These are phyloP conservation scores for Cryptophagus acutangulus DNA, from an alignment of 2,888 invertebrate species.

Conservation along the genomic window DNA sequence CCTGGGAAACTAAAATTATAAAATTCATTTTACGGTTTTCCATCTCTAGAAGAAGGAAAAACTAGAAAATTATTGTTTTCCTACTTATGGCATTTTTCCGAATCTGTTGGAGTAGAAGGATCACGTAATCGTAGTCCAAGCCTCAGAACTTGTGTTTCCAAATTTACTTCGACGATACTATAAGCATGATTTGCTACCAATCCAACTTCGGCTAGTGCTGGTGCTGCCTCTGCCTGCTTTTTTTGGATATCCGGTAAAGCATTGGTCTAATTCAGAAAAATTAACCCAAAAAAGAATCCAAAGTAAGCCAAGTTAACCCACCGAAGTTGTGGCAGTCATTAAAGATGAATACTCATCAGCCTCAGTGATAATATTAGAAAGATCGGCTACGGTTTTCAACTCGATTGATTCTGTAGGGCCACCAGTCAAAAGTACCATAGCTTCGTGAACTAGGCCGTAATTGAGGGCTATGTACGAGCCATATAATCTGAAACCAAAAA, in stretches of 20 bases:
- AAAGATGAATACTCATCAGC: slow-evolving; percentile 84
- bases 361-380: slow-evolving; percentile 79
- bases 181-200: slow-evolving; percentile 67
- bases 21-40: slow-evolving; percentile 42
- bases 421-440: slow-evolving; percentile 97
- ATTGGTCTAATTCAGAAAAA: no score
- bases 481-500: slow-evolving; percentile 21
- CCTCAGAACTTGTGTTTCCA: slow-evolving; percentile 37
- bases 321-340: slow-evolving; percentile 92
- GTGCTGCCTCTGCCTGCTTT: no score
- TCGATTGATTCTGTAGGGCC: slow-evolving; percentile 88
- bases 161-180: slow-evolving; percentile 56
- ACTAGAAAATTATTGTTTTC: slow-evolving; percentile 69
- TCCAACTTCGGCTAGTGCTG: slow-evolving; percentile 56
- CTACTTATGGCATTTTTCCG: no score
- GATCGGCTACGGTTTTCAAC: no score
- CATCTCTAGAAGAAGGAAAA: slow-evolving; percentile 68
- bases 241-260: no score
- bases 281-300: no score
- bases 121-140: slow-evolving; percentile 60
- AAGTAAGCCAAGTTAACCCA: no score
- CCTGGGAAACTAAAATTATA: slow-evolving; percentile 19
- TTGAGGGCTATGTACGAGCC: slow-evolving; percentile 48
- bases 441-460: slow-evolving; percentile 94
- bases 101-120: no score